Evolutionary conservation across 1,140 invertebrate species (phyloP), one percentile per base, ranked within the genome.

Genomic region (Drosophila equinoxialis): DNA sequence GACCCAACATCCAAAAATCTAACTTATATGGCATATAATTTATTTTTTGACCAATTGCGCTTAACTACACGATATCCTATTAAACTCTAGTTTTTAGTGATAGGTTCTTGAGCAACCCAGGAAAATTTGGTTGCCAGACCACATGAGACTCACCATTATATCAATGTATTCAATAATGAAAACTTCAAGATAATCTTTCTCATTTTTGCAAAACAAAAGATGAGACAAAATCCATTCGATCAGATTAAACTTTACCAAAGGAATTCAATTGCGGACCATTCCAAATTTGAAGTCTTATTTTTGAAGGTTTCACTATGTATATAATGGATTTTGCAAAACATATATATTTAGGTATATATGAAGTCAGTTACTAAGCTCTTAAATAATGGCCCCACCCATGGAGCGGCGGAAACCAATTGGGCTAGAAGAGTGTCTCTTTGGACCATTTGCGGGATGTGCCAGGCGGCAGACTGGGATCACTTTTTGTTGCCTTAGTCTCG

Each of bases 381-480:
- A 74, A 73, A 67, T 73, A 79, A 45, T 74, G 61, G 64, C 69
- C 69, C 64, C 64, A 57, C 41, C 45, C 75, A 57, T 74, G 77
- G 64, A 79, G 76, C 72, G 71, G 79, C 65, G 67, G 79, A 68
- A 66, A 76, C 83, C 78, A 80, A 71, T 68, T 81, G 90, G 90
- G 90, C 91, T 92, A 92, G 86, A 92, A 92, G 17, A 92, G 79
- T 81, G 91, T 92, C 72, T 92, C 91, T 61, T 91, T 92, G 51
- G 91, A 92, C 91, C 91, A 92, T 77, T 92, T 92, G 63, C 91
- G 75, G 58, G 77, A 74, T 58, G 80, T 78, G 68, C 91, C 90
- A 51, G 91, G 90, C 79, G 91, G 90, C 79, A 92, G 41, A 64
- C 91, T 91, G 62, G 91, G 91, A 80, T 92, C 91, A 13, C 82